A percentile compares a stretch with the other conserved stretches of the same genome.
phyloP scores from a whole-genome alignment of 2,888 invertebrate genomes.

The Drosophila multiciliata region DNA sequence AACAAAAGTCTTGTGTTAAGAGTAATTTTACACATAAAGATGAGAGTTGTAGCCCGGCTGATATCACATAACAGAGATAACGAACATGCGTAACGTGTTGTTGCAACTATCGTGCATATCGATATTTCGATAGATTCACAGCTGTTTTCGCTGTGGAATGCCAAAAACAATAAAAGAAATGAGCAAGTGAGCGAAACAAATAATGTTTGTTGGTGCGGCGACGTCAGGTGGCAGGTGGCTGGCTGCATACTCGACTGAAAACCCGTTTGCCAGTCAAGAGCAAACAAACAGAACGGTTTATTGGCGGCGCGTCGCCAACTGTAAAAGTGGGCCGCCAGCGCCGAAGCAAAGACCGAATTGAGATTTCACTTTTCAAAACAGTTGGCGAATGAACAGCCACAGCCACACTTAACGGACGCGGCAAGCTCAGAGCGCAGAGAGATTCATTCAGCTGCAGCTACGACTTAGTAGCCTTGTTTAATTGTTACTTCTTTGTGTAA shows the following conservation, averaged over 20 bases:
- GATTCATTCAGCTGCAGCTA: conserved; percentile 1
- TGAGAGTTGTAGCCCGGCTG: not conserved
- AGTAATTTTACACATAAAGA: not conserved
- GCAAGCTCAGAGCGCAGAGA: conserved; percentile 9
- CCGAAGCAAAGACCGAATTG: conserved; percentile 46
- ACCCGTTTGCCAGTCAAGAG: conserved; percentile 56
- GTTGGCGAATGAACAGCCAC: conserved; percentile 30
- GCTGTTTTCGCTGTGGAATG: conserved; percentile 35
- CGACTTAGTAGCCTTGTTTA: conserved; percentile 6
- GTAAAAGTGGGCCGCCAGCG: conserved; percentile 70
- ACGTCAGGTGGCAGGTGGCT: conserved; percentile 26
- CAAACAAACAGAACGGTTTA: conserved; percentile 70
- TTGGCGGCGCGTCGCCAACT: conserved; percentile 50
- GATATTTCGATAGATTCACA: conserved; percentile 33
- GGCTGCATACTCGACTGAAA: conserved; percentile 31
- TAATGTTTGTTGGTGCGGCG: conserved; percentile 23
- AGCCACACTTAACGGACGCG: conserved; percentile 13
- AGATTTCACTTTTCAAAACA: conserved; percentile 56
- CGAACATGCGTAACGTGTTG: not conserved
- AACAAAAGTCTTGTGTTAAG: not conserved
- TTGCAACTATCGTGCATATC: conserved; percentile 2
- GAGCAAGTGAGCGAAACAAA: conserved; percentile 36
- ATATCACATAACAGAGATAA: not conserved
- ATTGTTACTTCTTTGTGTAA: conserved; percentile 1
- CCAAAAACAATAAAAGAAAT: conserved; percentile 35